phyloP scores from a whole-genome alignment of 2,797 vertebrate species.

The Loris lydekkerianus region DNA sequence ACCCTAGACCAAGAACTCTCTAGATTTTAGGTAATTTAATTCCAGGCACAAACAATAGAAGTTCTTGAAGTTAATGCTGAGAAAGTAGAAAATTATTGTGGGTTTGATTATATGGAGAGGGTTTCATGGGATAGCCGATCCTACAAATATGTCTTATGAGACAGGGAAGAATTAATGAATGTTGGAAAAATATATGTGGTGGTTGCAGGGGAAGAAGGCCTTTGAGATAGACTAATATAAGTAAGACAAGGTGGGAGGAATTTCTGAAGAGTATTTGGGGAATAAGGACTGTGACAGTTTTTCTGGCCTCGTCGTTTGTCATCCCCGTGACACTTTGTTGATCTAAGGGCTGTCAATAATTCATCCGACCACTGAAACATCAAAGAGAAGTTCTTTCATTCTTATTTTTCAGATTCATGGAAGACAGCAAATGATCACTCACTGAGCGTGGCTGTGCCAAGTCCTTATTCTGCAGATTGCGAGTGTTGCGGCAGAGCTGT shows the following conservation, averaged over 20 bases:
- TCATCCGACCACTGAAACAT: constrained; percentile 70
- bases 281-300: neutral
- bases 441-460: constrained; percentile 47
- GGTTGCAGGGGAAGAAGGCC: neutral
- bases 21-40: neutral
- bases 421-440: constrained; percentile 61
- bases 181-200: neutral
- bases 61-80: neutral
- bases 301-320: neutral
- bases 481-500: constrained; percentile 68
- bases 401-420: neutral
- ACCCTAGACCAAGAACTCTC: neutral
- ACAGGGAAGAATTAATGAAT: neutral
- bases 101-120: neutral
- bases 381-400: constrained; percentile 24
- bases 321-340: constrained; percentile 34
- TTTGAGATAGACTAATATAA: neutral
- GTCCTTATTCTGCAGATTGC: constrained; percentile 73
- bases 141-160: neutral
- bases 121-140: neutral
- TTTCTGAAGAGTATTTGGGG: neutral
- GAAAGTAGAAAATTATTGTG: neutral
- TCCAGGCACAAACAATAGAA: neutral
- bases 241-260: neutral
- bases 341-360: constrained; percentile 63